Evolutionary conservation across 1,140 invertebrate genomes (phyloP), one percentile per base, ranked within the genome.

Genomic region (Drosophila erecta): DNA sequence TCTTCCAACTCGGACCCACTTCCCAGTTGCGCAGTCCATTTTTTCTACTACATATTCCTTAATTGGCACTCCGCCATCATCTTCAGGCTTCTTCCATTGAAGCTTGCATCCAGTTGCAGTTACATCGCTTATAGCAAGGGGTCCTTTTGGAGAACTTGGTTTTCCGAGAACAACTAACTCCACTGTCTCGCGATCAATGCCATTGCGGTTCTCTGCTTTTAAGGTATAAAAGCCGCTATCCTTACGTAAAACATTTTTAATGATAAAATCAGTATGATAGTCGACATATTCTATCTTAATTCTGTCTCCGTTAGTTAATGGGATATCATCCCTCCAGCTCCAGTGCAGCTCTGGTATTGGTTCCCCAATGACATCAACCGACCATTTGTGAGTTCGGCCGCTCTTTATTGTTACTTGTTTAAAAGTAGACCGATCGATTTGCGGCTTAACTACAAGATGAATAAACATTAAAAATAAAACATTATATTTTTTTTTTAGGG

Each of bases 31-130:
- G n/a, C 96, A 93, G 92, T 99, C 97, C 94, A 98, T 95, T 92
- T 98, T 98, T 92, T 99, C 98, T 56, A 99, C 95, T 92, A 98
- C 96, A 86, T 99, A 99, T 91, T 98, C 97, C 86, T 96, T 97
- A 83, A 99, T 97, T 0, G 98, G 97, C 40, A 95, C 94, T 38
- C 98, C 98, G 70, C 98, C 98, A 91, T 99, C 98, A 91, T 98
- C 96, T 73, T 98, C 96, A 3, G 98, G 97, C 85, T 97, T 97
- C 90, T 97, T 95, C 97, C 97, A 98, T 78, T 95, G 95, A 1
- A 99, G 93, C 77, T 97, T 97, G 90, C 97, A 97, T 37, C 96
- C 96, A 64, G 96, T 96, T 47, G 97, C 97, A 24, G 96, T 96
- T 1, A 98, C 95, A 89, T 98, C 96, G 7, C 94, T 94, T 3